These are phyloP conservation scores for Baccha elongata DNA, from an alignment of 2,888 invertebrate species.

Conservation along the genomic window DNA sequence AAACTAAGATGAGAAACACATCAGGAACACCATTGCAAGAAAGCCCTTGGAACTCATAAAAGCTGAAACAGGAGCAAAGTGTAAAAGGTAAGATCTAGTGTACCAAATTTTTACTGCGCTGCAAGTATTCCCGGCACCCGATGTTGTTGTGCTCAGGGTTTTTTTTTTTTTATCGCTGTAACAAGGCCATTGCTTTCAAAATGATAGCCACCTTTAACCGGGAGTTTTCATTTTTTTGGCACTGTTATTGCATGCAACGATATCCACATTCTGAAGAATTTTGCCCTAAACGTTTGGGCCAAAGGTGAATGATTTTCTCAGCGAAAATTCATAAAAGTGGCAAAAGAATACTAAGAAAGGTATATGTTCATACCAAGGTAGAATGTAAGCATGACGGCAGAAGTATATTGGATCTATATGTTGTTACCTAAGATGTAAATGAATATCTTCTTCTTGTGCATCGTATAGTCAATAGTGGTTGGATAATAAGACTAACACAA, in stretches of 20 bases:
- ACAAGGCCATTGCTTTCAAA: constrained; percentile 63
- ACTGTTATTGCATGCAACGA: constrained; percentile 35
- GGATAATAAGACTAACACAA: constrained; percentile 42
- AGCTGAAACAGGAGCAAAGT: constrained; percentile 50
- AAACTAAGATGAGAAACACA: constrained; percentile 23
- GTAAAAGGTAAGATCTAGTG: constrained; percentile 49
- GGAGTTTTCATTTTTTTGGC: constrained; percentile 55
- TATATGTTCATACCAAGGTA: not conserved
- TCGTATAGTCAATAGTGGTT: constrained; percentile 17
- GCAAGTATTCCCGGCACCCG: constrained; percentile 24
- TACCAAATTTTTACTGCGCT: constrained; percentile 53
- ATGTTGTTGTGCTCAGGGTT: constrained; percentile 46
- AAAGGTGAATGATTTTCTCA: constrained; percentile 64
- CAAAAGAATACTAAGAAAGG: constrained; percentile 7
- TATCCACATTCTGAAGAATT: constrained; percentile 41
- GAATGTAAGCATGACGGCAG: no score
- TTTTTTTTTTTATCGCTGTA: constrained; percentile 66
- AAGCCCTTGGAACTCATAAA: constrained; percentile 69
- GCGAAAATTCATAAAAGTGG: constrained; percentile 61
- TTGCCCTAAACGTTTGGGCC: constrained; percentile 50
- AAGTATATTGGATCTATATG: no score
- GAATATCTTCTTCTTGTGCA: constrained; percentile 40
- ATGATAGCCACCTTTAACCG: constrained; percentile 69
- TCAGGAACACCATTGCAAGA: constrained; percentile 25
- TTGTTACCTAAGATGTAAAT: not conserved